Percentiles rank a stretch among this genome's conserved stretches.
Evolutionary conservation across 1,140 invertebrate genomes (phyloP).

Genomic region (Lineus longissimus): DNA sequence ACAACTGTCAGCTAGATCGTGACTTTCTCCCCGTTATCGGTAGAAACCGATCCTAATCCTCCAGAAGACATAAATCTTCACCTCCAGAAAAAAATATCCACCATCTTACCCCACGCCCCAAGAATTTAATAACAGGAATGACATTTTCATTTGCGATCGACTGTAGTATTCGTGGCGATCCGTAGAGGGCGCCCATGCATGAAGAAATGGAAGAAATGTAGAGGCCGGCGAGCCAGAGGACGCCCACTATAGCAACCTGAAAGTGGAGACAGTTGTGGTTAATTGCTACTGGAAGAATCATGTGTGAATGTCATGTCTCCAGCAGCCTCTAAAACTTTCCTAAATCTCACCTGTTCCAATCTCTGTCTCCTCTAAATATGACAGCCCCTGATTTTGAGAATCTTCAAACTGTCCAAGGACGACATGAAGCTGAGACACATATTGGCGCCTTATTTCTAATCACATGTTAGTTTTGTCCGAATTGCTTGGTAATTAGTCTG

Average conservation of each 20-base stretch:
- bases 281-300: background rate
- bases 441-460: no score
- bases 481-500: no score
- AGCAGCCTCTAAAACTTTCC: background rate
- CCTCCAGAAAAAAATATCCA: no score
- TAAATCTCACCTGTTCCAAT: background rate
- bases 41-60: no score
- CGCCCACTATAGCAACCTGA: constrained; percentile 58
- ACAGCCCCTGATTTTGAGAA: no score
- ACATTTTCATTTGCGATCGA: constrained; percentile 94
- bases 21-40: no score
- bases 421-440: no score
- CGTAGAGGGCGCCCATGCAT: constrained; percentile 90
- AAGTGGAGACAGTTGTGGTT: constrained; percentile 9
- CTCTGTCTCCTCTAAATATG: no score
- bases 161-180: constrained; percentile 88
- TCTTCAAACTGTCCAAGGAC: no score
- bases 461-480: no score
- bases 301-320: constrained; percentile 51
- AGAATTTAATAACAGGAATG: constrained; percentile 78
- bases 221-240: constrained; percentile 81
- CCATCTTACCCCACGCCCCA: constrained; percentile 78
- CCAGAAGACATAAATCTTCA: no score
- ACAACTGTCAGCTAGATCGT: no score
- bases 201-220: constrained; percentile 94